Base-by-base conservation (phyloP, 2,888 invertebrate genomes). In the Pollenia labialis region DNA sequence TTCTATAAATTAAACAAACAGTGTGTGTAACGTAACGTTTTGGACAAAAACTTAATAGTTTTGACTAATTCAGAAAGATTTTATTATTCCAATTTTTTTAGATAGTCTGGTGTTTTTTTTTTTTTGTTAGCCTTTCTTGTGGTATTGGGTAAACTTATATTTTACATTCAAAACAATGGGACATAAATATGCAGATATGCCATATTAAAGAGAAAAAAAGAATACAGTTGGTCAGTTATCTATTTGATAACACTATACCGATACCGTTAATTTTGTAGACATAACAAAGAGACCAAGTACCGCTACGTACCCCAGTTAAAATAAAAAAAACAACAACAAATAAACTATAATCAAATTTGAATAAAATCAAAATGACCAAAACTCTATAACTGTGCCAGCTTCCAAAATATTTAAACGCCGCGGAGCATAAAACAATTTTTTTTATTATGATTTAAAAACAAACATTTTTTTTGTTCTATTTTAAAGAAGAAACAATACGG, bases 291-390 rank as follows among this genome's bases (percentile, higher is more conserved):
- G 9, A 14, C 77, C 90, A 91, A 91, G 91, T 92, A 91, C 91
- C 92, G 91, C 91, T 91, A 91, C 89, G 87, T 91, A 92, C 89
- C 92, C 91, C 89, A 91, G 91, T 91, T 91, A 91, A 71, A 58
- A 18, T 69, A 42, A 44, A 16, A 69, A 50, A 81, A 32, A 54
- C 48, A 48, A 40, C 54, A 58, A 18, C 11, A 42, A 48, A 46
- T 18, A 56, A 68, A 52, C 12, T n/a, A 1, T 12, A 16, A 58
- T 16, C 4, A 44, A 56, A 58, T 32, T 12, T 16, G 58, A 68
- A 56, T 44, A 23, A 44, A 64, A 42, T 52, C 46, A 66, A 46
- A 46, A 46, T 32, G 32, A 32, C 32, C 18, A 18, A 7, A 16
- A n/a, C 23, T 9, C 12, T n/a, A 10, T 3, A 54, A 9, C 4